A percentile compares a stretch with the other conserved stretches of the same genome.
Evolutionary conservation across 2,797 vertebrate genomes (phyloP).

Genomic region (Urosaurus nigricauda): DNA sequence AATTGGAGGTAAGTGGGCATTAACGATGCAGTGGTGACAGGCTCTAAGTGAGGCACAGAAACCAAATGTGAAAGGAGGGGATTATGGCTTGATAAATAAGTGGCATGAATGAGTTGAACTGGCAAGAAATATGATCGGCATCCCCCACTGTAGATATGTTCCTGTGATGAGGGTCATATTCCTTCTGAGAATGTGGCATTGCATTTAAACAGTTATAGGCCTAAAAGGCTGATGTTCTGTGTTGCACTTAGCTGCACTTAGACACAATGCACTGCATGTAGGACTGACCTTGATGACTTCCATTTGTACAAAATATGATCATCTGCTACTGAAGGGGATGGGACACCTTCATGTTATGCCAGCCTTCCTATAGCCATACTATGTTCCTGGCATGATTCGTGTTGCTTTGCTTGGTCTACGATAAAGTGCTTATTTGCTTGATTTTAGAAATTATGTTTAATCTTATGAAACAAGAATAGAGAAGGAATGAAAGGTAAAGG

Average conservation of each 20-base stretch:
- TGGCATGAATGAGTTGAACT: not conserved
- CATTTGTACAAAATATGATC: not conserved
- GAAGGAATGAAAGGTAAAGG: not conserved
- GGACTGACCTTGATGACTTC: not conserved
- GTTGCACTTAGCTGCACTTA: too few species aligned
- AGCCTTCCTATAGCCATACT: not conserved
- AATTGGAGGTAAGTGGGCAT: not conserved
- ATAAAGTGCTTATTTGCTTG: not conserved
- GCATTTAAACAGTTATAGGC: too few species aligned
- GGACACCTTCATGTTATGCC: too few species aligned
- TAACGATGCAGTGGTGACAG: not conserved
- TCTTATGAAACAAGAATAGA: not conserved
- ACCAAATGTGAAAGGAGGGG: not conserved
- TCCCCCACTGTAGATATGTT: too few species aligned
- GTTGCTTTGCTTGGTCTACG: not conserved
- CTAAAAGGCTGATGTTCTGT: too few species aligned
- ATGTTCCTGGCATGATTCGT: not conserved
- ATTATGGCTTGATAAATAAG: not conserved
- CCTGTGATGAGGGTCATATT: too few species aligned
- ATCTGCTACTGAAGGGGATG: not conserved
- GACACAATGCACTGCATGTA: not conserved
- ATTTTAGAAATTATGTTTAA: not conserved
- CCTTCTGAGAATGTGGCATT: too few species aligned
- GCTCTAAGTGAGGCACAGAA: not conserved
- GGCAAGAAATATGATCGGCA: slow-evolving; percentile 4